A percentile compares a stretch with the other conserved stretches of the same genome.
Evolutionary conservation across 2,888 invertebrate genomes (phyloP).

Genomic region (Pterostichus madidus): DNA sequence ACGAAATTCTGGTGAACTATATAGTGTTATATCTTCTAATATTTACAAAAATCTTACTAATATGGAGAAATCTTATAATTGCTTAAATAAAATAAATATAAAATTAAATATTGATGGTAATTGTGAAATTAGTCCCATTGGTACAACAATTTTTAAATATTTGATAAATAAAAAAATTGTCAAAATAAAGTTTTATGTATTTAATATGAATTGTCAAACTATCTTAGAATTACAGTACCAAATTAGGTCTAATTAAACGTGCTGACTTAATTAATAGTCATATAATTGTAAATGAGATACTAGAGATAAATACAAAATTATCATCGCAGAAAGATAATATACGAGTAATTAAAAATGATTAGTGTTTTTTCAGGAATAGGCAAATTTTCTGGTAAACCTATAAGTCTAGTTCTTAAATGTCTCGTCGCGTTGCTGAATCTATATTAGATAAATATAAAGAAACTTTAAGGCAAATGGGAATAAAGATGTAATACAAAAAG

Average conservation of each 20-base stretch:
- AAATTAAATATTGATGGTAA: background rate
- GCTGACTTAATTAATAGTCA: background rate
- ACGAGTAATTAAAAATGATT: background rate
- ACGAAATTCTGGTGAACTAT: background rate
- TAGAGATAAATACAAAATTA: background rate
- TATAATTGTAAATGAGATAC: background rate
- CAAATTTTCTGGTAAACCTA: background rate
- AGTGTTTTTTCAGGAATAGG: background rate
- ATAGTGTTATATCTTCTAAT: background rate
- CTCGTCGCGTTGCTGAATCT: background rate
- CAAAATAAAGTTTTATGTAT: background rate
- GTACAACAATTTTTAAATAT: background rate
- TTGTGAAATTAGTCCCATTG: background rate
- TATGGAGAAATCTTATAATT: background rate
- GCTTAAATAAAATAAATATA: background rate
- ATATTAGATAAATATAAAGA: background rate
- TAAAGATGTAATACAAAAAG: background rate
- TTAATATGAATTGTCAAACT: background rate
- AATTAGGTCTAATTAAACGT: background rate
- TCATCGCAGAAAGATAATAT: background rate
- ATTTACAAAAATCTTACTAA: background rate
- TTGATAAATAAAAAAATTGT: background rate
- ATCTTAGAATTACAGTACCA: background rate
- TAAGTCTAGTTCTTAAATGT: background rate
- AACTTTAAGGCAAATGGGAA: background rate